Percentiles rank a stretch among this genome's conserved stretches.
These are phyloP conservation scores for Heliothis subflexa DNA, from an alignment of 1,140 invertebrate genomes.

Conservation along the genomic window DNA sequence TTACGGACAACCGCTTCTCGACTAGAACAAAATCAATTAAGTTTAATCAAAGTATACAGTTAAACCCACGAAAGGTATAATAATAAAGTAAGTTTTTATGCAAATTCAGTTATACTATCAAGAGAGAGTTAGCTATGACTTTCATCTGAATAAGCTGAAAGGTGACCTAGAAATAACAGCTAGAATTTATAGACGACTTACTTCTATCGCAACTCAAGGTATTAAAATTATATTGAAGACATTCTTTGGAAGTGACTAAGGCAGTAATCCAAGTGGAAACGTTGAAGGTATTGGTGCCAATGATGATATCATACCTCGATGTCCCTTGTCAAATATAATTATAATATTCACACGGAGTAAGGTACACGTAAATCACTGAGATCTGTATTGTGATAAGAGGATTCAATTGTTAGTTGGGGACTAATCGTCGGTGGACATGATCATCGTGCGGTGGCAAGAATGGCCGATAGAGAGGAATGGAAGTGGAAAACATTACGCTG, in stretches of 20 bases:
- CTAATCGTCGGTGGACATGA: no score
- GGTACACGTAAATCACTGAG: no score
- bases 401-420: no score
- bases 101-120: slow-evolving; percentile 9
- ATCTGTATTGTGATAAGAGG: no score
- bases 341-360: background rate
- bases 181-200: slow-evolving; percentile 19
- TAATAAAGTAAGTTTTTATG: slow-evolving; percentile 16
- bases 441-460: no score
- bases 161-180: background rate
- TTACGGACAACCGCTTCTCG: no score
- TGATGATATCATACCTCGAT: slow-evolving; percentile 2
- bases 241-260: background rate
- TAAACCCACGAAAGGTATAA: background rate
- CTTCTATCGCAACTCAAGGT: background rate
- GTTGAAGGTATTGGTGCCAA: background rate
- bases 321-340: background rate
- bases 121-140: background rate
- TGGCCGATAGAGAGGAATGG: no score
- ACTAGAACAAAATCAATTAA: no score
- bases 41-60: background rate
- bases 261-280: background rate
- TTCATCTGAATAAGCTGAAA: slow-evolving; percentile 21
- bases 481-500: no score
- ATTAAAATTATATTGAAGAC: background rate